These are phyloP conservation scores for Petrocephalus zakoni DNA, from an alignment of 2,113 vertebrate genomes.

Conservation along the genomic window DNA sequence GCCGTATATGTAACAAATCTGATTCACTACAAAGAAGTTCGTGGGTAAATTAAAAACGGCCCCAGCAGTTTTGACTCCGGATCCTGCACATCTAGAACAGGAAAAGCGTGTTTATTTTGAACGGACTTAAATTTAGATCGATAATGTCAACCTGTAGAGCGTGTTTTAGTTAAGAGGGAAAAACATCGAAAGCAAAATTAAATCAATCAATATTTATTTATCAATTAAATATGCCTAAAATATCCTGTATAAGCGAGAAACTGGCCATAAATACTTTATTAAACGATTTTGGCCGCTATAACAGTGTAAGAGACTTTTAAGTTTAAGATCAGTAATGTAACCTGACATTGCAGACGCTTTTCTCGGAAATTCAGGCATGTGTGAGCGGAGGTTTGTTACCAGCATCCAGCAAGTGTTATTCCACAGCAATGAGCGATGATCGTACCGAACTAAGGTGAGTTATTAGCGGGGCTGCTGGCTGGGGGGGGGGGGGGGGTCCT, in stretches of 20 bases:
- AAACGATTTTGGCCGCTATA: neutral
- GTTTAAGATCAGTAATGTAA: neutral
- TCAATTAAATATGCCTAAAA: neutral
- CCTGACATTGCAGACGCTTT: neutral
- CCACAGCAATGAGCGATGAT: neutral
- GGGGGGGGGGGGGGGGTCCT: neutral
- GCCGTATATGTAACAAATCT: neutral
- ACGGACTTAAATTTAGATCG: neutral
- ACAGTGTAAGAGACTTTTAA: neutral
- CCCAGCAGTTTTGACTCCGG: neutral
- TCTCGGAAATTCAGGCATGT: neutral
- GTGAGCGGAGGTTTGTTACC: neutral
- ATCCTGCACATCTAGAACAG: neutral
- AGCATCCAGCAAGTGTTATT: neutral
- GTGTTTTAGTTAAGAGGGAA: neutral
- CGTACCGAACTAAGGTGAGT: neutral
- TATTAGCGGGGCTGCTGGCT: neutral
- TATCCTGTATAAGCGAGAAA: neutral
- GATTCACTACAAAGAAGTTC: neutral
- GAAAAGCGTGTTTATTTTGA: neutral
- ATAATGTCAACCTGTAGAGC: neutral
- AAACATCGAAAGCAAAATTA: neutral
- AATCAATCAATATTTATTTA: neutral
- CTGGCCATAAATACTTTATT: neutral
- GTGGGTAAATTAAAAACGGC: neutral